These are phyloP conservation scores for Tachysurus fulvidraco DNA, from an alignment of 2,113 vertebrate genomes.

Conservation along the genomic window DNA sequence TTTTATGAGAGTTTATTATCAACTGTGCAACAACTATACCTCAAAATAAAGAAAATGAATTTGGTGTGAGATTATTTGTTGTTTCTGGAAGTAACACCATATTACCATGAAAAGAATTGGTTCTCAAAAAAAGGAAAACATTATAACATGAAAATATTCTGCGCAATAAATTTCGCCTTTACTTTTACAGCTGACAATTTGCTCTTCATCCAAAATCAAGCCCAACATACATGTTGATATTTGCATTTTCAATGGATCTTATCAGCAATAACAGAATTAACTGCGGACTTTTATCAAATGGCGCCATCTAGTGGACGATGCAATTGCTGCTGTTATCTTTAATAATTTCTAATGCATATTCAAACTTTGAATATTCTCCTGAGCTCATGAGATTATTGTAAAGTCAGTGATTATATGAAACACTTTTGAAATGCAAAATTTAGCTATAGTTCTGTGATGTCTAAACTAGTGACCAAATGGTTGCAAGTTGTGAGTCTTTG, in stretches of 20 bases:
- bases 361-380: background rate
- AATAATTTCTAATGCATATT: background rate
- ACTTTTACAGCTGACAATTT: background rate
- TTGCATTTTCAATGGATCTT: background rate
- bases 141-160: background rate
- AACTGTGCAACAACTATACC: no score
- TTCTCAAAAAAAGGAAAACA: background rate
- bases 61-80: background rate
- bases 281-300: background rate
- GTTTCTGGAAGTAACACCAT: background rate
- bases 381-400: background rate
- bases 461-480: background rate
- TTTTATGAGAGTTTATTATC: background rate
- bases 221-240: background rate
- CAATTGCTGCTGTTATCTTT: background rate
- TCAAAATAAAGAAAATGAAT: background rate
- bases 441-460: background rate
- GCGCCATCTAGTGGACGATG: conserved; percentile 23
- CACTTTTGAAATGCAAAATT: background rate
- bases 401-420: background rate
- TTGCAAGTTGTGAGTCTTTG: background rate
- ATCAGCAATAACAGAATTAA: no score
- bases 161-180: background rate
- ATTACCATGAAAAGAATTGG: background rate
- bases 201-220: background rate